phyloP scores from a whole-genome alignment of 2,113 vertebrate species.

The Eubucco bourcierii region DNA sequence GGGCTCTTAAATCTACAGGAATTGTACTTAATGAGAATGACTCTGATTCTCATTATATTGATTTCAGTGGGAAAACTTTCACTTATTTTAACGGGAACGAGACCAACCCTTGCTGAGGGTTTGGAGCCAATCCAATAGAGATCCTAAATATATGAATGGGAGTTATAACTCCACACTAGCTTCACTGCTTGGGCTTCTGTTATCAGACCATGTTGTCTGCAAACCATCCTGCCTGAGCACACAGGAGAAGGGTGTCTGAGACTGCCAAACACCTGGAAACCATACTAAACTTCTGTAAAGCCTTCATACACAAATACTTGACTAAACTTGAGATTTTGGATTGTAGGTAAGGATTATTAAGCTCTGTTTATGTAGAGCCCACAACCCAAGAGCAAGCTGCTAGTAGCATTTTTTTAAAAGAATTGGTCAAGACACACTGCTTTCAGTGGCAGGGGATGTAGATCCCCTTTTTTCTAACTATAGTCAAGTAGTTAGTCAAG shows the following conservation, averaged over 20 bases:
- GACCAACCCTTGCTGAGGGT: background rate
- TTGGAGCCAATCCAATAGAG: constrained; percentile 27
- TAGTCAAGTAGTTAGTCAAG: background rate
- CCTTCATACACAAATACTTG: background rate
- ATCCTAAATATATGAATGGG: background rate
- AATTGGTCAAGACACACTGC: background rate
- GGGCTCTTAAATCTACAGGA: constrained; percentile 34
- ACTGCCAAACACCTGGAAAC: background rate
- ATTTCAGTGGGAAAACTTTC: constrained; percentile 46
- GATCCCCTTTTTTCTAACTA: background rate
- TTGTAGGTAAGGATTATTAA: background rate
- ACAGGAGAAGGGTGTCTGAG: background rate
- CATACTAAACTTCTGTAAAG: background rate
- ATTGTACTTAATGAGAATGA: constrained; percentile 27
- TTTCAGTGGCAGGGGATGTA: background rate
- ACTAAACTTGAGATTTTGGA: background rate
- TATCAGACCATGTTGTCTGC: background rate
- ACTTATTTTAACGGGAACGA: constrained; percentile 44
- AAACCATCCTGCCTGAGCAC: accelerated
- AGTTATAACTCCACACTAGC: background rate
- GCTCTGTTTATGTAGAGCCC: background rate
- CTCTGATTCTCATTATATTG: constrained; percentile 34
- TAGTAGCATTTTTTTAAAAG: background rate
- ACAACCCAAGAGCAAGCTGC: background rate
- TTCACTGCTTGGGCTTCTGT: background rate